These are phyloP conservation scores for Drosophila pseudotalamancana DNA, from an alignment of 2,888 invertebrate species.

Conservation along the genomic window DNA sequence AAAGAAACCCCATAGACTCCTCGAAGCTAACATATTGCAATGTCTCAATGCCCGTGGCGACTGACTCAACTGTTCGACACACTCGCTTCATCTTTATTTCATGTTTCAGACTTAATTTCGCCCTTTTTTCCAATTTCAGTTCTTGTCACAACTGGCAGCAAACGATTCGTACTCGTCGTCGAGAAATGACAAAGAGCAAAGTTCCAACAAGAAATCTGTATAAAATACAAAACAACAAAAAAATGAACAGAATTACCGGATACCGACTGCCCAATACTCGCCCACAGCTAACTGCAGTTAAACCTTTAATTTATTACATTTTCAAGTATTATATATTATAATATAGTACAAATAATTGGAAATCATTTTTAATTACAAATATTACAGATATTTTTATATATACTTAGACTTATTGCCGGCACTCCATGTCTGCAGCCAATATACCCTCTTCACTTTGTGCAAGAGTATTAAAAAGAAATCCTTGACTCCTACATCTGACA, in stretches of 20 bases:
- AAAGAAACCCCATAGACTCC: background rate
- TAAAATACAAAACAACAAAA: constrained; percentile 8
- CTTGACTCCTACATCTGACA: constrained; percentile 67
- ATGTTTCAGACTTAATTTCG: constrained; percentile 67
- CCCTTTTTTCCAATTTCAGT: constrained; percentile 50
- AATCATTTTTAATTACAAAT: too few species aligned
- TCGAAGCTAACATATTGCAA: constrained; percentile 4
- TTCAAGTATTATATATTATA: too few species aligned
- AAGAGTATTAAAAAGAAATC: constrained; percentile 32
- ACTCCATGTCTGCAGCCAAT: background rate
- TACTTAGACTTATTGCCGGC: background rate
- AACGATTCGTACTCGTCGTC: constrained; percentile 42
- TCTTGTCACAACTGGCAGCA: constrained; percentile 59
- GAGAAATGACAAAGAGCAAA: constrained; percentile 25
- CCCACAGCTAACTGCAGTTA: too few species aligned
- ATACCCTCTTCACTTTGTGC: background rate
- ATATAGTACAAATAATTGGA: too few species aligned
- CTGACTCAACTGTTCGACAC: constrained; percentile 58
- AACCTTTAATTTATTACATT: too few species aligned
- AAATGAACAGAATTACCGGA: background rate
- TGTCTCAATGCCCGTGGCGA: constrained; percentile 23
- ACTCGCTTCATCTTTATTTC: constrained; percentile 73
- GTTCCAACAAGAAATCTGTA: constrained; percentile 24
- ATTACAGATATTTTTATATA: background rate
- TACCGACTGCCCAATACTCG: constrained; percentile 2